A percentile compares a stretch with the other conserved stretches of the same genome.
phyloP scores from a whole-genome alignment of 2,888 invertebrate species.

The Reticulitermes lucifugus region DNA sequence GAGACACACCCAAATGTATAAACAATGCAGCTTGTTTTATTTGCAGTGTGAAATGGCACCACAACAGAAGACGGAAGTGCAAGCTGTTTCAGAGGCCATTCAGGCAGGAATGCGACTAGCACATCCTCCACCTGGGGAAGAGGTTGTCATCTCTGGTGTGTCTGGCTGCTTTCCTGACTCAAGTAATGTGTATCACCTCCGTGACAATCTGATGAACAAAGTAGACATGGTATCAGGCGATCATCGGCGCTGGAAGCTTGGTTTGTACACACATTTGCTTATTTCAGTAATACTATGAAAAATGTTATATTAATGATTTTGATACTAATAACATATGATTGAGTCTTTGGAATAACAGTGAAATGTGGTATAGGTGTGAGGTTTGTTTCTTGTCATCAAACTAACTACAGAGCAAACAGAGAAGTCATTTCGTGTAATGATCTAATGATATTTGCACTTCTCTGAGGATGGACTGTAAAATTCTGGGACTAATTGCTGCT shows the following conservation, averaged over 20 bases:
- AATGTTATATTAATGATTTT: too few species aligned
- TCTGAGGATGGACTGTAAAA: too few species aligned
- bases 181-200: slow-evolving; percentile 77
- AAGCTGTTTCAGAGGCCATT: neutral
- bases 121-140: slow-evolving; percentile 71
- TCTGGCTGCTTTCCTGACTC: slow-evolving; percentile 84
- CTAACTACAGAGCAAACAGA: too few species aligned
- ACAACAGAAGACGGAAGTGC: slow-evolving; percentile 6
- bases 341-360: too few species aligned
- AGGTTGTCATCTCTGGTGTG: slow-evolving; percentile 75
- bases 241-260: slow-evolving; percentile 62
- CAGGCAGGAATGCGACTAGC: slow-evolving; percentile 67
- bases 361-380: too few species aligned
- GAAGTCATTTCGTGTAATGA: too few species aligned
- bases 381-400: too few species aligned
- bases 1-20: too few species aligned
- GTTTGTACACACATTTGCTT: slow-evolving; percentile 51
- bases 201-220: slow-evolving; percentile 74
- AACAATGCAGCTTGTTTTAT: neutral
- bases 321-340: too few species aligned
- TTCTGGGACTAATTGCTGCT: too few species aligned
- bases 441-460: too few species aligned
- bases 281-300: neutral
- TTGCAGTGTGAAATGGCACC: slow-evolving; percentile 19
- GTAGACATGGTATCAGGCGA: slow-evolving; percentile 70